phyloP scores from a whole-genome alignment of 2,888 invertebrate genomes.

The Antheraea yamamai region DNA sequence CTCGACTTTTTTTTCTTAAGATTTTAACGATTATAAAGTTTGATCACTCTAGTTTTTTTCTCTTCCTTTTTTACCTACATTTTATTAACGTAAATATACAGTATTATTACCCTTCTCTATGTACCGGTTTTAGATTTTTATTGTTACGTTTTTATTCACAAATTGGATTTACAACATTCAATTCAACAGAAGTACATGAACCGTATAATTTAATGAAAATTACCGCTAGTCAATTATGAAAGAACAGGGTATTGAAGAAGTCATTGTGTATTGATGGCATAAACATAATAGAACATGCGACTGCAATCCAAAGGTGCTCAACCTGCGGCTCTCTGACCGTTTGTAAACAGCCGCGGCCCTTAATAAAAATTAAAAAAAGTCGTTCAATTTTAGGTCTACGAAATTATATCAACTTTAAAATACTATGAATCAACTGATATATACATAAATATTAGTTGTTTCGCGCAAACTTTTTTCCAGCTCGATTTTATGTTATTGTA shows the following conservation, averaged over 20 bases:
- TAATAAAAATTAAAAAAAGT: neutral
- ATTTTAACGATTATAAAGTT: too few relatives aligned
- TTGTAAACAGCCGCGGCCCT: neutral
- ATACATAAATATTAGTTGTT: neutral
- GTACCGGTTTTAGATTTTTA: neutral
- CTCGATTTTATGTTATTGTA: too few relatives aligned
- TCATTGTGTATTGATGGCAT: constrained; percentile 8
- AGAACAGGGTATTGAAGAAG: neutral
- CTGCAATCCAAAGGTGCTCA: neutral
- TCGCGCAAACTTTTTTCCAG: too few relatives aligned
- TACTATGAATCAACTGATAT: neutral
- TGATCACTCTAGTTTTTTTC: too few relatives aligned
- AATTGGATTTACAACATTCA: neutral
- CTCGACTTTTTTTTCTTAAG: too few relatives aligned
- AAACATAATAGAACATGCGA: constrained; percentile 5
- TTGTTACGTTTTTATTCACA: neutral
- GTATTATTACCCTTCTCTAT: neutral
- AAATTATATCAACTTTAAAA: neutral
- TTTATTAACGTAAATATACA: too few relatives aligned
- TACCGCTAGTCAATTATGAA: neutral
- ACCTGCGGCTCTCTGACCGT: neutral
- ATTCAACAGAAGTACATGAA: neutral
- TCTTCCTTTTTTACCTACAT: too few relatives aligned
- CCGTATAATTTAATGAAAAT: neutral
- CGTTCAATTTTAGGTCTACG: neutral